Evolutionary conservation across 2,113 vertebrate species (phyloP), one percentile per base, ranked within the genome.

Genomic region (Seriola rivoliana): DNA sequence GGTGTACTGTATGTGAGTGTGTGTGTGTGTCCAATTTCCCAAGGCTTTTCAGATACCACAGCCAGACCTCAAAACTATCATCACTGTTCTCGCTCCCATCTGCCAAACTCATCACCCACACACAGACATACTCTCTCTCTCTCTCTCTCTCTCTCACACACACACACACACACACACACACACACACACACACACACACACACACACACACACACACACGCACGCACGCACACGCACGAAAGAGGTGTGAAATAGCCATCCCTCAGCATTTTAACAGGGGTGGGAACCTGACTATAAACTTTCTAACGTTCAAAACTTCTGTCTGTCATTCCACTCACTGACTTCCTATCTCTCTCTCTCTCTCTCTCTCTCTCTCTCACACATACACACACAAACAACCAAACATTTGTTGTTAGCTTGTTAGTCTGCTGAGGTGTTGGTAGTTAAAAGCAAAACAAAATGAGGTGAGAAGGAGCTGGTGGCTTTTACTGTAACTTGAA

Each of bases 31-130:
- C 81, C 75, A 87, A 60, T 91, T 91, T 92, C 91, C 83, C 82
- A 77, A 83, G 84, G 74, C 82, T 85, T 88, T 90, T 85, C 88
- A 92, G 84, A 93, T 88, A 89, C 86, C 90, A 91, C 74, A 90
- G 86, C 85, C 89, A 92, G 92, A 86, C 89, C 90, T 90, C 91
- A 81, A 92, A 94, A 93, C 90, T 86, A 93, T 93, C 92, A 92
- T 90, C 90, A 88, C 78, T 85, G 89, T 73, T 89, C 91, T 86
- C 40, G 40, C 73, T 82, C 79, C 91, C 91, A 93, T 93, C 93
- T 94, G 93, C 91, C 92, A 92, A 88, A 92, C 81, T 85, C 92
- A 92, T 94, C 93, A 88, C 85, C 57, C 89, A 71, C 82, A 80
- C 79, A 75, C 69, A 75, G 54, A 74, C 16, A 76, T 8, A 67